phyloP scores from a whole-genome alignment of 1,140 invertebrate species.

The Littorina saxatilis region DNA sequence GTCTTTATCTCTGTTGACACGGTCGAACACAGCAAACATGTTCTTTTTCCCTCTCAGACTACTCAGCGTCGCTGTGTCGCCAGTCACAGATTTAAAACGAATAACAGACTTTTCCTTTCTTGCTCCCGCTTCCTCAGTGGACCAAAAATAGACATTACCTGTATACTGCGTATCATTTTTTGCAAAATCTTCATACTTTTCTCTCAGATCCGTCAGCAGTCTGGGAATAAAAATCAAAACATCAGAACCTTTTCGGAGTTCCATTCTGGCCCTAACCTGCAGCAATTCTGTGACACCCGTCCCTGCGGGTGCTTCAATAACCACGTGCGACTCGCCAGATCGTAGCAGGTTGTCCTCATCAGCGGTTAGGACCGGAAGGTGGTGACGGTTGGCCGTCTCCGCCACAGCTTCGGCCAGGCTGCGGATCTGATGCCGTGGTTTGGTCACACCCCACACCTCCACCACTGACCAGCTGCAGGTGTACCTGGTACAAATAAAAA shows the following conservation, averaged over 20 bases:
- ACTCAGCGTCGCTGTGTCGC: background rate
- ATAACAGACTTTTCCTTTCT: background rate
- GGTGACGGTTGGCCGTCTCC: conserved; percentile 1
- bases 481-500: conserved; percentile 7
- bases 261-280: background rate
- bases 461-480: conserved; percentile 9
- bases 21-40: conserved; percentile 11
- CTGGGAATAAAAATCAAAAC: conserved; percentile 6
- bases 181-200: background rate
- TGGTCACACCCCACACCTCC: conserved; percentile 7
- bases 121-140: background rate
- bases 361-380: background rate
- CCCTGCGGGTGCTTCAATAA: background rate
- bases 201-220: background rate
- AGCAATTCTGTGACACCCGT: background rate
- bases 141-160: conserved; percentile 9
- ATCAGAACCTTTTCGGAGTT: background rate
- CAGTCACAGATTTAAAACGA: background rate
- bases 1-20: background rate
- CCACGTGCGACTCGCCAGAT: background rate
- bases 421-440: background rate
- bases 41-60: background rate
- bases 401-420: background rate
- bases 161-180: too few species aligned
- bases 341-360: conserved; percentile 2